Evolutionary conservation across 2,797 vertebrate genomes (phyloP).

Genomic region (Anguilla obscura): DNA sequence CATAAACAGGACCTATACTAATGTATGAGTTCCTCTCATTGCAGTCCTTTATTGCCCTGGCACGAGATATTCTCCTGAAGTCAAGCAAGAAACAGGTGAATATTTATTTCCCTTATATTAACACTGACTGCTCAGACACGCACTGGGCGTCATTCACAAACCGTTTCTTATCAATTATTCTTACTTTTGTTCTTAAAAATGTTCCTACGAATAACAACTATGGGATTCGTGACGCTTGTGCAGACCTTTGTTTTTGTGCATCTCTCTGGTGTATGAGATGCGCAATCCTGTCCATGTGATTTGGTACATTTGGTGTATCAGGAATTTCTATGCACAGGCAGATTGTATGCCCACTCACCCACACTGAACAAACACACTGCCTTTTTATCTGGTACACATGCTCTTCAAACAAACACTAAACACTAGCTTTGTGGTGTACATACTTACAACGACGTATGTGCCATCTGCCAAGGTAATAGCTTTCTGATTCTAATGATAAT

Average conservation of each 20-base stretch:
- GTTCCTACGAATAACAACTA: too few relatives aligned
- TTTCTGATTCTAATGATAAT: background rate
- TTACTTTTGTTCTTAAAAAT: too few relatives aligned
- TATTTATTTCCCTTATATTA: constrained; percentile 26
- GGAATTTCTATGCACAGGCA: background rate
- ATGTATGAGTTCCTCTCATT: background rate
- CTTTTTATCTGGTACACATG: background rate
- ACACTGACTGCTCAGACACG: background rate
- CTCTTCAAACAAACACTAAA: too few relatives aligned
- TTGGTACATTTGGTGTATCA: background rate
- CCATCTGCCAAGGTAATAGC: background rate
- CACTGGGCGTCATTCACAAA: background rate
- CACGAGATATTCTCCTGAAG: constrained; percentile 84
- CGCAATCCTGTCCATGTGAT: too few relatives aligned
- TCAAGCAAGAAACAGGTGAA: constrained; percentile 75
- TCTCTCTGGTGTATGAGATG: too few relatives aligned
- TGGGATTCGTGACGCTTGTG: too few relatives aligned
- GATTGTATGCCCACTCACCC: background rate
- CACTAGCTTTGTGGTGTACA: background rate
- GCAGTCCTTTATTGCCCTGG: constrained; percentile 84
- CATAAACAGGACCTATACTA: background rate
- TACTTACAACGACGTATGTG: background rate
- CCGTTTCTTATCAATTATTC: too few relatives aligned
- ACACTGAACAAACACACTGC: background rate
- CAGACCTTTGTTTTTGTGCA: too few relatives aligned